A percentile compares a stretch with the other conserved stretches of the same genome.
Evolutionary conservation across 2,113 vertebrate genomes (phyloP).

Genomic region (Merops nubicus): DNA sequence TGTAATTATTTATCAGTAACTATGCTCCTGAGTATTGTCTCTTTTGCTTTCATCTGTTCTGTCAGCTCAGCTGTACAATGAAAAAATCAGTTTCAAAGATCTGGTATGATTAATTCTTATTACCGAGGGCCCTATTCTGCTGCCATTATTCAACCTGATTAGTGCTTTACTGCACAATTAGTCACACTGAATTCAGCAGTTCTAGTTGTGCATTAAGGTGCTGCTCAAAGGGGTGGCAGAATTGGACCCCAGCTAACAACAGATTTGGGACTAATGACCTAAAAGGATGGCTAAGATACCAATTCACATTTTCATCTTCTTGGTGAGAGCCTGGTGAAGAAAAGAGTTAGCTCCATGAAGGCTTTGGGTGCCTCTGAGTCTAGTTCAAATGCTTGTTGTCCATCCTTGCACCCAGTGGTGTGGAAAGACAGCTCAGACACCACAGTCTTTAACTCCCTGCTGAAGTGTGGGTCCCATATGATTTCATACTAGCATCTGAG

Average conservation of each 20-base stretch:
- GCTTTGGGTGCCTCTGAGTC: background rate
- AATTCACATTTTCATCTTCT: background rate
- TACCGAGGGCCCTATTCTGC: conserved; percentile 51
- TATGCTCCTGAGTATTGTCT: conserved; percentile 77
- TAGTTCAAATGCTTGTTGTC: background rate
- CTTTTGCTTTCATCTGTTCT: conserved; percentile 71
- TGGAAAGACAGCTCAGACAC: background rate
- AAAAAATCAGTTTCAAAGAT: conserved; percentile 50
- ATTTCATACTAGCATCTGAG: background rate
- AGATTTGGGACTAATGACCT: background rate
- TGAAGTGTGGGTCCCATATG: fast-evolving
- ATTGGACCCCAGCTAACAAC: background rate
- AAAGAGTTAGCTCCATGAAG: background rate
- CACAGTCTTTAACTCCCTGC: background rate
- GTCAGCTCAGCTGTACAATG: conserved; percentile 66
- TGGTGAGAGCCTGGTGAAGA: background rate
- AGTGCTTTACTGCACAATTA: conserved; percentile 42
- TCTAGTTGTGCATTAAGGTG: background rate
- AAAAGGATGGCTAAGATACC: background rate
- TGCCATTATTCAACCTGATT: conserved; percentile 52
- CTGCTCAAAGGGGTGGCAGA: background rate
- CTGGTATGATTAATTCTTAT: conserved; percentile 63
- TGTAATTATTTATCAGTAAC: conserved; percentile 84
- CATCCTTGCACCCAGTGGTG: background rate
- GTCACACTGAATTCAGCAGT: background rate